These are phyloP conservation scores for Fregata magnificens DNA, from an alignment of 2,113 vertebrate species.

Conservation along the genomic window DNA sequence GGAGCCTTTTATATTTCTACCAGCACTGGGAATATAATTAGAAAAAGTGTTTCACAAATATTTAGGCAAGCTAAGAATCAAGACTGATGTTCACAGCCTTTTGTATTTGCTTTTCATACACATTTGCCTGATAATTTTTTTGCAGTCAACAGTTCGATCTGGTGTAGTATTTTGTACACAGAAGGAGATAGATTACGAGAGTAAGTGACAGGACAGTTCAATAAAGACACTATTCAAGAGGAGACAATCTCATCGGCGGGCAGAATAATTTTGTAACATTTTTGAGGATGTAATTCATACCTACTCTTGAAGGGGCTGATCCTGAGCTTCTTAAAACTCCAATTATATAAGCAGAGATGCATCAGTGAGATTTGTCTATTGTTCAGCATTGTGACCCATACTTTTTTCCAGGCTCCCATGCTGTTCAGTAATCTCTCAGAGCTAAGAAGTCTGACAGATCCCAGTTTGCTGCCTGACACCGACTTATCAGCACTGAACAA, in stretches of 20 bases:
- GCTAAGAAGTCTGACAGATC: not conserved
- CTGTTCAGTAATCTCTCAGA: not conserved
- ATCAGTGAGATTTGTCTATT: not conserved
- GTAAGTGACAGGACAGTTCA: not conserved
- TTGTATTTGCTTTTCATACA: not conserved
- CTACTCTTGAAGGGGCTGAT: not conserved
- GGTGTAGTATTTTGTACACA: accelerated
- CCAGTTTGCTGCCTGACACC: not conserved
- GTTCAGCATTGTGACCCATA: not conserved
- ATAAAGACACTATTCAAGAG: not conserved
- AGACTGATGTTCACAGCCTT: not conserved
- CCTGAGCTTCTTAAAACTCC: not conserved
- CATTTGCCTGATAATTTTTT: not conserved
- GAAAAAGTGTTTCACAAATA: not conserved
- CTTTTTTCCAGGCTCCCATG: not conserved
- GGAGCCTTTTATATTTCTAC: not conserved
- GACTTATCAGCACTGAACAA: not conserved
- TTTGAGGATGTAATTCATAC: not conserved
- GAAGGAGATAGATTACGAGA: not conserved
- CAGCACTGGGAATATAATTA: not conserved
- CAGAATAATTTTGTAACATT: not conserved
- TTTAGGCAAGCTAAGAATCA: not conserved
- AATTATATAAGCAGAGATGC: not conserved
- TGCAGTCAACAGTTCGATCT: not conserved
- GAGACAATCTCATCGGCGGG: not conserved